A percentile compares a stretch with the other conserved stretches of the same genome.
Evolutionary conservation across 2,888 invertebrate species (phyloP).

Genomic region (Drosophila leonis): DNA sequence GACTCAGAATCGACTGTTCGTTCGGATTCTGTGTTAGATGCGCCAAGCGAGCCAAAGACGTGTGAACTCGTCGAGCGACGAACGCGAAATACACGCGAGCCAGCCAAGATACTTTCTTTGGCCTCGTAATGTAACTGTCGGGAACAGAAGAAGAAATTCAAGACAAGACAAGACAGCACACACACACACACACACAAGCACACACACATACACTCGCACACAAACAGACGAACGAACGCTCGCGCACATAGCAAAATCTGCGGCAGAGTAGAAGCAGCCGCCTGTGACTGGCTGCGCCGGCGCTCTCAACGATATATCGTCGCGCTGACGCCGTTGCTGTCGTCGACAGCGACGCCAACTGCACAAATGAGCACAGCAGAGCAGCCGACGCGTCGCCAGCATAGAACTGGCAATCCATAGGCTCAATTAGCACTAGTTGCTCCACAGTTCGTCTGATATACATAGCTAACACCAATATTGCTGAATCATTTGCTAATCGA

Average conservation of each 20-base stretch:
- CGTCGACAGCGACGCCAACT: conserved; percentile 53
- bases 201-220: not conserved
- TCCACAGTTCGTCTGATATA: conserved; percentile 45
- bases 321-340: conserved; percentile 19
- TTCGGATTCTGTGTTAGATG: conserved; percentile 45
- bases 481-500: conserved; percentile 66
- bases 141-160: conserved; percentile 75
- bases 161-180: conserved; percentile 56
- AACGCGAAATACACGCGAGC: conserved; percentile 85
- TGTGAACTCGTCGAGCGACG: conserved; percentile 85
- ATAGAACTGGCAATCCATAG: conserved; percentile 41
- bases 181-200: conserved; percentile 35
- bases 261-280: conserved; percentile 42
- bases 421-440: conserved; percentile 58
- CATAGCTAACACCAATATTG: conserved; percentile 64
- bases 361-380: conserved; percentile 73
- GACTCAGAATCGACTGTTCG: conserved; percentile 31
- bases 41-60: conserved; percentile 81
- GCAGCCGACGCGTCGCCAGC: conserved; percentile 30
- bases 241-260: conserved; percentile 41
- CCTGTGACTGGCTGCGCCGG: conserved; percentile 61
- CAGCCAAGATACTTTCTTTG: conserved; percentile 84
- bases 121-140: conserved; percentile 83
- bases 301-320: conserved; percentile 57
- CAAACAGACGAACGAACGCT: conserved; percentile 3